These are phyloP conservation scores for Mormyrus iriodes DNA, from an alignment of 2,113 vertebrate genomes.

Conservation along the genomic window DNA sequence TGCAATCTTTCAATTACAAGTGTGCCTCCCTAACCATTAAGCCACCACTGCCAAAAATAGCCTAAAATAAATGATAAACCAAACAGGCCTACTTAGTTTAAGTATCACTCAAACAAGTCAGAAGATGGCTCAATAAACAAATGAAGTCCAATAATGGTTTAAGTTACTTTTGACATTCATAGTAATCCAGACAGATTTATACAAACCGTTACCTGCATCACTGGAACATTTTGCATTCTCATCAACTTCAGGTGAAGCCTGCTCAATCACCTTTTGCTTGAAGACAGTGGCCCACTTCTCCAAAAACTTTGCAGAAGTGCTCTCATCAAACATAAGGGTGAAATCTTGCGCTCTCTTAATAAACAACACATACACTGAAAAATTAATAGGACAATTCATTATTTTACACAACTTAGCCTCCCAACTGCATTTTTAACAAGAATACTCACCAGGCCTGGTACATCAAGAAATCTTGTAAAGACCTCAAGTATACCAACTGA, in stretches of 20 bases:
- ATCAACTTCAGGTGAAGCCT: neutral
- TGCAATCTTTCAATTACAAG: too few species aligned
- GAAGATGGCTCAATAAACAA: too few species aligned
- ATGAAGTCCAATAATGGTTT: too few species aligned
- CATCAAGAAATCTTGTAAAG: neutral
- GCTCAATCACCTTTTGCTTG: slow-evolving; percentile 26
- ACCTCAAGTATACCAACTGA: neutral
- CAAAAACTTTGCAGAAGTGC: slow-evolving; percentile 22
- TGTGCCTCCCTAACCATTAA: too few species aligned
- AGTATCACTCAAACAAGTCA: too few species aligned
- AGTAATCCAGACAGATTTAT: too few species aligned
- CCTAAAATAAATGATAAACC: neutral
- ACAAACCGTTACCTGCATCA: neutral
- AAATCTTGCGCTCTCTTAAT: slow-evolving; percentile 30
- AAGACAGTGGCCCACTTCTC: slow-evolving; percentile 28
- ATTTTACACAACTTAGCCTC: neutral
- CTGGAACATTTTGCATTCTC: slow-evolving; percentile 3
- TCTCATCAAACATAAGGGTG: slow-evolving; percentile 31
- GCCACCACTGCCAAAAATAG: too few species aligned
- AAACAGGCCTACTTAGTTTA: too few species aligned
- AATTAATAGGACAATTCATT: neutral
- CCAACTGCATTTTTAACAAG: neutral
- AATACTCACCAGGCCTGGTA: neutral
- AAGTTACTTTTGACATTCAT: too few species aligned
- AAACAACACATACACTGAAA: neutral